Conservation (phyloP, 2,888 invertebrate genomes). For the Crioceris asparagi region DNA sequence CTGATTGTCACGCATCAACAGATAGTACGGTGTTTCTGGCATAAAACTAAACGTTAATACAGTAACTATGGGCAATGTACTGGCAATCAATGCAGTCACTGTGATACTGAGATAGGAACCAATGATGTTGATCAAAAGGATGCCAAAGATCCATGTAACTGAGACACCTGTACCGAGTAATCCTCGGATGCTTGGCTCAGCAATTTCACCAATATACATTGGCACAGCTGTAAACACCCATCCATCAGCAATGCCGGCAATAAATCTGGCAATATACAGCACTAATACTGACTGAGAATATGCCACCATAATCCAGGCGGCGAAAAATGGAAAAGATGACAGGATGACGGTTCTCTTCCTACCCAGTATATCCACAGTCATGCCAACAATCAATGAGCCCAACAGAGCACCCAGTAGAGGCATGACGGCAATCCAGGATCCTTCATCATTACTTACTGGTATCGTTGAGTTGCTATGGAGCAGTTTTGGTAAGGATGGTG, state of each 20-base stretch:
- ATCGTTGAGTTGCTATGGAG: slow-evolving; percentile 23
- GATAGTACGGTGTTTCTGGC: slow-evolving; percentile 50
- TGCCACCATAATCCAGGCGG: slow-evolving; percentile 50
- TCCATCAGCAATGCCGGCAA: slow-evolving; percentile 50
- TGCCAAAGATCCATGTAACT: slow-evolving; percentile 42
- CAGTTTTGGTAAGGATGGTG: slow-evolving; percentile 48
- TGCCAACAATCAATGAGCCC: slow-evolving; percentile 52
- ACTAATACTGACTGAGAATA: slow-evolving; percentile 2
- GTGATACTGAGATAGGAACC: slow-evolving; percentile 41
- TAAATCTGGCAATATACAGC: slow-evolving; percentile 31
- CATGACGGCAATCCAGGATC: slow-evolving; percentile 56
- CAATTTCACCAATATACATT: slow-evolving; percentile 51
- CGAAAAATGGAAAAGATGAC: slow-evolving; percentile 45
- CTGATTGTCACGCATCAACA: slow-evolving; percentile 36
- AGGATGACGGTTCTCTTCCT: slow-evolving; percentile 52
- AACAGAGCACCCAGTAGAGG: slow-evolving; percentile 53
- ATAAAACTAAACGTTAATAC: slow-evolving; percentile 41
- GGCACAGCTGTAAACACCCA: slow-evolving; percentile 39
- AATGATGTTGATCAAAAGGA: slow-evolving; percentile 42
- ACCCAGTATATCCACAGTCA: slow-evolving; percentile 54
- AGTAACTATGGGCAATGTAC: slow-evolving; percentile 39
- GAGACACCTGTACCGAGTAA: slow-evolving; percentile 48
- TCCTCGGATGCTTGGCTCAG: slow-evolving; percentile 46
- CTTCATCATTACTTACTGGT: slow-evolving; percentile 39
- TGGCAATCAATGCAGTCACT: slow-evolving; percentile 40